These are phyloP conservation scores for Eretmochelys imbricata DNA, from an alignment of 2,113 vertebrate species.

Conservation along the genomic window DNA sequence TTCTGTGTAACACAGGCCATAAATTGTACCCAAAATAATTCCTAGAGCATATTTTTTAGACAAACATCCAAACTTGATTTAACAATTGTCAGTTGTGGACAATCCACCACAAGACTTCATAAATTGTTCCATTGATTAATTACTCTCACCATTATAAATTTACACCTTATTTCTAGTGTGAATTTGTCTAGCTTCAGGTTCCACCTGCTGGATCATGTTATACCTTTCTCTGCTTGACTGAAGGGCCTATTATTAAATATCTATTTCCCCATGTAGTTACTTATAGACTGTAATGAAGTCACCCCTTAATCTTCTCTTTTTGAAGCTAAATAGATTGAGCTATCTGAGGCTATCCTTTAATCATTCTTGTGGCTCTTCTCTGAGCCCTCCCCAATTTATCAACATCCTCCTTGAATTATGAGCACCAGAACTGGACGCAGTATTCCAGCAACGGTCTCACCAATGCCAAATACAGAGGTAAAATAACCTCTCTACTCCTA, in stretches of 20 bases:
- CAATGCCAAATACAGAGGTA: neutral
- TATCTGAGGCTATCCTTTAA: neutral
- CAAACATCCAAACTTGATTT: neutral
- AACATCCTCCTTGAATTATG: neutral
- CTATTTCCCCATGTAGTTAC: neutral
- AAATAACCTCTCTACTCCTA: neutral
- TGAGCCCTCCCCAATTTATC: neutral
- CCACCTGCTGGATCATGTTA: neutral
- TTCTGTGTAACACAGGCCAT: neutral
- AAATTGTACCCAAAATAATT: neutral
- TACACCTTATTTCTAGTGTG: neutral
- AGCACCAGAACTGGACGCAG: neutral
- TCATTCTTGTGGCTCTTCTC: neutral
- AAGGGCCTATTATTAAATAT: neutral
- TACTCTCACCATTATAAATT: neutral
- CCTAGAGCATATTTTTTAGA: neutral
- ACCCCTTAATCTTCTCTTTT: neutral
- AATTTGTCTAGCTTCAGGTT: neutral
- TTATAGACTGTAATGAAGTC: neutral
- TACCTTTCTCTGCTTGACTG: neutral
- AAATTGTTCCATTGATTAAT: neutral
- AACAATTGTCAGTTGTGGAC: neutral
- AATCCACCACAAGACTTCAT: neutral
- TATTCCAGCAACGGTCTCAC: neutral
- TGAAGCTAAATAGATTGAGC: neutral